Percentiles rank a stretch among this genome's conserved stretches.
Conservation (phyloP, 2,797 vertebrate genomes). For the Characodon lateralis region DNA sequence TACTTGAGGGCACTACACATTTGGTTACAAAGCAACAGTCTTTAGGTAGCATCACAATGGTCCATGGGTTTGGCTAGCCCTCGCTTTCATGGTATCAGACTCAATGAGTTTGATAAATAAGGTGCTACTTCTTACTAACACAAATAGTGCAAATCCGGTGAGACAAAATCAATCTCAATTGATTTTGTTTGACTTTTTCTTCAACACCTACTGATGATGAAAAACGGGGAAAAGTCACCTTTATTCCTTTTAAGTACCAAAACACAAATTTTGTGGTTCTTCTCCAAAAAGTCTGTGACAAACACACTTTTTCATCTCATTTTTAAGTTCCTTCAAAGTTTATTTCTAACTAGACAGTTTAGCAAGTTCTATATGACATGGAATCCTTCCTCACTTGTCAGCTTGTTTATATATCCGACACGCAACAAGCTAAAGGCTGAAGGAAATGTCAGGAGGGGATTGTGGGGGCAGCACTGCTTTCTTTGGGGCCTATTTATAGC, state of each 20-base stretch:
- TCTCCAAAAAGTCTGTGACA: neutral
- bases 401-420: slow-evolving; percentile 39
- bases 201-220: slow-evolving; percentile 2
- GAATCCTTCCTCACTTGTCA: slow-evolving; percentile 22
- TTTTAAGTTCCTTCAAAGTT: slow-evolving; percentile 33
- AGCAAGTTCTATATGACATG: neutral
- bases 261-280: neutral
- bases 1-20: slow-evolving; percentile 4
- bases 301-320: slow-evolving; percentile 2
- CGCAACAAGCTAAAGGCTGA: slow-evolving; percentile 36
- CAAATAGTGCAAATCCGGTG: slow-evolving; percentile 5
- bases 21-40: neutral
- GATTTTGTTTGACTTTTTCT: neutral
- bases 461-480: slow-evolving; percentile 28
- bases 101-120: slow-evolving; percentile 13
- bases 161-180: slow-evolving; percentile 14
- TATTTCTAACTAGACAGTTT: neutral
- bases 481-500: slow-evolving; percentile 18
- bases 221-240: neutral
- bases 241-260: neutral
- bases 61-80: slow-evolving; percentile 27
- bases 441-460: slow-evolving; percentile 46
- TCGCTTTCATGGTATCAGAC: slow-evolving; percentile 6
- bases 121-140: slow-evolving; percentile 4
- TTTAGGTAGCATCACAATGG: neutral